Base-by-base conservation (phyloP, 2,113 vertebrate species). In the Trichomycterus rosablanca region DNA sequence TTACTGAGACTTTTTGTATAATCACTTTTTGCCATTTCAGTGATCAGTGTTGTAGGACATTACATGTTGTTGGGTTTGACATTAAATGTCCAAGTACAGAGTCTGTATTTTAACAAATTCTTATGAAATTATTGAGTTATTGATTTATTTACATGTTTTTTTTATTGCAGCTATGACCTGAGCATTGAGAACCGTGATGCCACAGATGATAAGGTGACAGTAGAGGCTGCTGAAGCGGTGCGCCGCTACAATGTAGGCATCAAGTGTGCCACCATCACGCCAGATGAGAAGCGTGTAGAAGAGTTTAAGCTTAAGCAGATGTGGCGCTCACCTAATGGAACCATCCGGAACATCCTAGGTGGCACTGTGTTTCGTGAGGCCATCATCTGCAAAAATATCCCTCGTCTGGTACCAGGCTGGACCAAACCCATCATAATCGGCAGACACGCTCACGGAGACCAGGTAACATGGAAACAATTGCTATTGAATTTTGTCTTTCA, bases 251-350 rank as follows among this genome's bases (percentile, higher is more conserved):
- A 82, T 0, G 91, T 98, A 34, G 96, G 95, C 28, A 81, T 99
- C 78, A 99, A 99, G 73, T 99, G 95, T 45, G 96, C 95, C 66
- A 98, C 95, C 59, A 98, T 97, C 82, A 99, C 94, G 10, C 96
- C 96, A 0, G 96, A 99, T 30, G 96, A 99, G 84, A 94, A 94
- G 0, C 89, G 95, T 1, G 92, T 97, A 44, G 93, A 95, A 72
- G 95, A 99, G 78, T 99, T 99, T 83, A 94, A 94, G 68, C 57
- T 99, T 22, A 99, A 97, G 78, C 87, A 95, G 78, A 99, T 99
- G 96, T 97, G 96, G 96, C 93, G 94, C 37, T 99, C 96, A 1
- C 96, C 96, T 15, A 99, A 98, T 12, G 96, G 96, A 32, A 99
- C 96, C 67, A 97, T 99, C 77, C 85, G 96, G 15, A 99, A 99